Evolutionary conservation across 30 jellyfish, hydroid and myxozoan species (phyloP).

Genomic region (Hydractinia echinata): DNA sequence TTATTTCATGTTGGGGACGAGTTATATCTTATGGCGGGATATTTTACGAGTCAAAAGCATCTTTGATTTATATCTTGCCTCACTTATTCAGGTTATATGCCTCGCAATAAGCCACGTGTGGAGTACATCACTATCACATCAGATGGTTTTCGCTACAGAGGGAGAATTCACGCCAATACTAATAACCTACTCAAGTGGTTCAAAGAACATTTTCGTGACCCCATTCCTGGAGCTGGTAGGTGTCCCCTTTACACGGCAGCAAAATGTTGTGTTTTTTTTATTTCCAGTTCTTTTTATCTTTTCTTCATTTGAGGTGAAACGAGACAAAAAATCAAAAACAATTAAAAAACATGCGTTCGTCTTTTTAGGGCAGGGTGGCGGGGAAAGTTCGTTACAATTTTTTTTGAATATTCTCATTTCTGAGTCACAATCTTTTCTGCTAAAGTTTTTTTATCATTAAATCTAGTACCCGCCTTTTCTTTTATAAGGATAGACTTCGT

Average conservation of each 20-base stretch:
- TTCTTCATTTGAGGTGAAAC: too few species aligned
- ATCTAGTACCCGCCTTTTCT: not conserved
- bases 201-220: slow-evolving; percentile 97
- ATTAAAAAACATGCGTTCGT: too few species aligned
- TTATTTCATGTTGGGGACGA: too few species aligned
- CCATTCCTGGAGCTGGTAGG: slow-evolving; percentile 85
- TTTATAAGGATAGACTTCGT: not conserved
- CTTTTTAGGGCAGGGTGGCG: too few species aligned
- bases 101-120: slow-evolving; percentile 82
- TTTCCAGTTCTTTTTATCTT: too few species aligned
- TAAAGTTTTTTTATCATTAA: not conserved
- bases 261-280: too few species aligned
- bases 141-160: slow-evolving; percentile 94
- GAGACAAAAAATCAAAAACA: too few species aligned
- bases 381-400: too few species aligned
- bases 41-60: too few species aligned
- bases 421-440: not conserved
- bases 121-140: slow-evolving; percentile 91
- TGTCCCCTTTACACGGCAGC: not conserved
- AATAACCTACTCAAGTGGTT: slow-evolving; percentile 89
- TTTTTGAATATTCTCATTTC: too few species aligned
- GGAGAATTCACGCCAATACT: slow-evolving; percentile 81
- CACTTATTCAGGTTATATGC: slow-evolving; percentile 74
- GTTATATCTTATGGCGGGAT: too few species aligned
- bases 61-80: not conserved